Evolutionary conservation across 2,888 invertebrate species (phyloP).

Genomic region (Gortyna flavago): DNA sequence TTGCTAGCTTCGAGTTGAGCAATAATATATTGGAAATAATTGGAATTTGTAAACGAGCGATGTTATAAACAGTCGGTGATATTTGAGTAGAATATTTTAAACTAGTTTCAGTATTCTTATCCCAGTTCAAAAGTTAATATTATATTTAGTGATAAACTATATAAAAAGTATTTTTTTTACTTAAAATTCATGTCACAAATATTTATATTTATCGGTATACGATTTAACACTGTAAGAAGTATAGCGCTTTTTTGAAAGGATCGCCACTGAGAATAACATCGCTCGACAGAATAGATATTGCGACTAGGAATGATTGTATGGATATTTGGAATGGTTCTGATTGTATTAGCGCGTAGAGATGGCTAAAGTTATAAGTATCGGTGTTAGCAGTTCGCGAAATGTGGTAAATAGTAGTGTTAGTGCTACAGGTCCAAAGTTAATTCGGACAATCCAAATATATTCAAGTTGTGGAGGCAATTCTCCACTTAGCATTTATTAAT

Average conservation of each 20-base stretch:
- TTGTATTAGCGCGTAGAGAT: slow-evolving; percentile 67
- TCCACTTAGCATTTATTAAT: slow-evolving; percentile 65
- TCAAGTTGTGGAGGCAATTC: slow-evolving; percentile 35
- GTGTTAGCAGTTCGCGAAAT: slow-evolving; percentile 76
- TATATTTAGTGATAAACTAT: neutral
- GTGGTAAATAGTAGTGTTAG: slow-evolving; percentile 71
- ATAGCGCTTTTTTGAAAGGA: slow-evolving; percentile 5
- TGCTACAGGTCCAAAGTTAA: slow-evolving; percentile 43
- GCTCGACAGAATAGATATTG: slow-evolving; percentile 45
- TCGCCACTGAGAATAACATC: slow-evolving; percentile 39
- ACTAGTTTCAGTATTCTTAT: slow-evolving; percentile 3
- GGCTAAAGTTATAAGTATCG: slow-evolving; percentile 65
- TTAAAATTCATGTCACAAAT: slow-evolving; percentile 27
- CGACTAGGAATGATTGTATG: slow-evolving; percentile 57
- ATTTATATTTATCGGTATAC: slow-evolving; percentile 34
- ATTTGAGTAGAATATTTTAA: slow-evolving; percentile 18
- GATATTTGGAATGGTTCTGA: slow-evolving; percentile 67
- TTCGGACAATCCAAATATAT: slow-evolving; percentile 59
- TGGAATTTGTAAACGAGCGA: slow-evolving; percentile 50
- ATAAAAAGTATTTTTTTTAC: slow-evolving; percentile 31
- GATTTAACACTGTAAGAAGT: slow-evolving; percentile 4
- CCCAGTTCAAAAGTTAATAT: slow-evolving; percentile 19
- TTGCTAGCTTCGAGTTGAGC: slow-evolving; percentile 32
- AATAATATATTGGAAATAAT: slow-evolving; percentile 44
- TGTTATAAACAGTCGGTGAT: slow-evolving; percentile 36